These are phyloP conservation scores for Cataglyphis cursor DNA, from an alignment of 2,888 invertebrate genomes.

Conservation along the genomic window DNA sequence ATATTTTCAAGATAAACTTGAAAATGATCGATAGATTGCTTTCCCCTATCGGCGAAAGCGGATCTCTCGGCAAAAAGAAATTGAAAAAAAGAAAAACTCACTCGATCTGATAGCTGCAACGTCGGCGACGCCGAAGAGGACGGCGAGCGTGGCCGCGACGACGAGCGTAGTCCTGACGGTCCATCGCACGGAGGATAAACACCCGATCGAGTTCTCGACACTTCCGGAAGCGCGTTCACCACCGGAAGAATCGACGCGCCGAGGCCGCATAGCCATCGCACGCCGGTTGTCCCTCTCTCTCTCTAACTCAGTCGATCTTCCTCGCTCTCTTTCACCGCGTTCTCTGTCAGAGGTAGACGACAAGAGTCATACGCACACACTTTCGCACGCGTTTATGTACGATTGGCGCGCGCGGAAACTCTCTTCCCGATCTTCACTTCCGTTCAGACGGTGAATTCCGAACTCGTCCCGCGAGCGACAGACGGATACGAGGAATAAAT, in stretches of 20 bases:
- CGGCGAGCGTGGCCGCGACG: conserved; percentile 38
- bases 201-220: conserved; percentile 64
- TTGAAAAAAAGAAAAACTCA: conserved; percentile 55
- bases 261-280: conserved; percentile 84
- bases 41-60: not conserved
- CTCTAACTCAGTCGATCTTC: not conserved
- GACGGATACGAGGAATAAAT: not conserved
- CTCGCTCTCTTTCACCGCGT: conserved; percentile 20
- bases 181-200: conserved; percentile 50
- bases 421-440: not conserved
- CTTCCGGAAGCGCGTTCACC: conserved; percentile 72
- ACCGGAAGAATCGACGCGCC: conserved; percentile 80
- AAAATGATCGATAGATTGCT: conserved; percentile 24
- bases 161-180: conserved; percentile 47
- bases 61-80: not conserved
- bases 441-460: not conserved
- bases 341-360: not conserved
- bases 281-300: conserved; percentile 63
- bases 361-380: conserved; percentile 36
- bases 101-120: conserved; percentile 63
- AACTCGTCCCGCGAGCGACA: not conserved
- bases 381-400: conserved; percentile 12
- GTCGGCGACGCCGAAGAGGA: conserved; percentile 51
- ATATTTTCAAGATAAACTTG: not conserved
- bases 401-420: not conserved